Base-by-base conservation (phyloP, 2,888 invertebrate genomes). In the Serripes groenlandicus region DNA sequence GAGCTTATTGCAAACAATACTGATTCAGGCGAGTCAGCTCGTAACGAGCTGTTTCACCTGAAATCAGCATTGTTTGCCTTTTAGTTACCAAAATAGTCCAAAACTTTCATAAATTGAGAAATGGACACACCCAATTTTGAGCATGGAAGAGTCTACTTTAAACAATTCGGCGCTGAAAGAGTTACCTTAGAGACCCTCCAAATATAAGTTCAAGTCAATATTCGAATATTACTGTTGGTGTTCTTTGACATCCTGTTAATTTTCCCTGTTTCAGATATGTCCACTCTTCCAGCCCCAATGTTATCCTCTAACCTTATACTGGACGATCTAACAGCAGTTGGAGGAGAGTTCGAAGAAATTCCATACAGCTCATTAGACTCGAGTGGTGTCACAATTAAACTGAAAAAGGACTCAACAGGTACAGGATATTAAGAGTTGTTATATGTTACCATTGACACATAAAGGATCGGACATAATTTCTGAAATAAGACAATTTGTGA, bases 271-370 rank as follows among this genome's bases (percentile, higher is more conserved):
- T 28, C 76, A 89, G 89, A 82, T 11, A 85, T 85, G 56, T 34
- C 37, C 21, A 68, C 74, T 0, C 74, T 92, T 28, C 83, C 85
- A 9, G 72, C 72, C 5, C 90, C 92, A 0, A 54, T 80, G 9
- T 79, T 86, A 28, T 91, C 92, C n/a, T 60, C 64, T 1, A 92
- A 92, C 80, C 81, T 92, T 37, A 89, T 92, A 9, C 58, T 91
- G 58, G 92, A 92, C 77, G 89, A 91, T 62, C 75, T 85, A n/a
- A 73, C 84, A 9, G 88, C 86, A 1, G 85, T 89, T 2, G 70
- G 75, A 49, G 89, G 88, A 34, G 83, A 87, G 35, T 77, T 62
- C 23, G 79, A 85, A 52, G 68, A 83, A 34, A 86, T 90, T 21
- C 85, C 88, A n/a, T 87, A 89, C 58, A 77, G 85, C 18, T 87